Base-by-base conservation (phyloP, 2,113 vertebrate genomes). In the Sinosuthora webbiana region DNA sequence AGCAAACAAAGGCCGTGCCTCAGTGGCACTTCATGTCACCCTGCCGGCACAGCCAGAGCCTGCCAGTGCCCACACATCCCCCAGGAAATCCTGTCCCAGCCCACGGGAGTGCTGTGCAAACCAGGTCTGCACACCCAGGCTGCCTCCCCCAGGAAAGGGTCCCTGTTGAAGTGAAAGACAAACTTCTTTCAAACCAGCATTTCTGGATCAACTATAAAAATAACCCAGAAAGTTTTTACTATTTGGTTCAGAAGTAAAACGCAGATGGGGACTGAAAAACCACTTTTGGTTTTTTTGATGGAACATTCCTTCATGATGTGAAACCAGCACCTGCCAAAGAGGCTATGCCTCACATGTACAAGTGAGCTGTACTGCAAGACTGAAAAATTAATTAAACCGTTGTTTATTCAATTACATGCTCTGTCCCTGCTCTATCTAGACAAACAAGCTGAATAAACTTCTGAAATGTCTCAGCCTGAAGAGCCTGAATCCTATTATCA, bases 391-490 rank as follows among this genome's bases (percentile, higher is more conserved):
- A 92, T 92, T 87, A 71, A 92, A 52, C 28, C 35, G 71, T 8
- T 92, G 69, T 94, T 94, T 69, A 94, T 91, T 91, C 83, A 91
- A 71, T 84, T 94, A 73, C 20, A 45, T 69, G 47, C n/a, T 68
- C 23, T 79, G 74, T n/a, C n/a, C 62, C 74, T 64, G 16, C 70
- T 89, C 67, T 9, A 56, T 49, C 74, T 89, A 75, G 62, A 79
- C 16, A 94, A 92, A 93, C n/a, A 84, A 91, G 45, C 57, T 73
- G 77, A 90, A 78, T 91, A 89, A 94, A 85, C 39, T 70, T 87
- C 60, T 55, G 56, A 82, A 87, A 93, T 19, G 44, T 75, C 31
- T 65, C 62, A 57, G 28, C 20, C 62, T 87, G n/a, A 73, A 75
- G 22, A 91, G 33, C 24, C 37, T 45, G 50, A 87, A 73, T 83